A percentile compares a stretch with the other conserved stretches of the same genome.
Evolutionary conservation across 1,140 invertebrate species (phyloP).

Genomic region (Sminthurinus signatus): DNA sequence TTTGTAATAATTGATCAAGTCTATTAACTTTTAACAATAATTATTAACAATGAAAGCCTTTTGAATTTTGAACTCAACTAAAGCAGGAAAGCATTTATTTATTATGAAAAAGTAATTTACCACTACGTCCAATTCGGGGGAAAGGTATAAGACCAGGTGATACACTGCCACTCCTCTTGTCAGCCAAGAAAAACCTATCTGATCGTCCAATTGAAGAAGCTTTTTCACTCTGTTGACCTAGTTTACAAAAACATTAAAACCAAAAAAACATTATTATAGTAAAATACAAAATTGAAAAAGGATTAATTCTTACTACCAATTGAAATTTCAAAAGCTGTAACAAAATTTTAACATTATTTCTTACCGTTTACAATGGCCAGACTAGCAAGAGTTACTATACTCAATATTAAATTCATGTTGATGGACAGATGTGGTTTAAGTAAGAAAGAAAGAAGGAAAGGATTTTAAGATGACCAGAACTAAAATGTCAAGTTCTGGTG

Average conservation of each 20-base stretch:
- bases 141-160: constrained; percentile 39
- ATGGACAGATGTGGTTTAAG: too few relatives aligned
- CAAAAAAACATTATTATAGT: neutral
- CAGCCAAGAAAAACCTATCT: constrained; percentile 25
- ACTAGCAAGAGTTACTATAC: constrained; percentile 17
- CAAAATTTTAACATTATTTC: neutral
- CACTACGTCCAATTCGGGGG: constrained; percentile 34
- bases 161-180: constrained; percentile 25
- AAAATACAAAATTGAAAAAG: neutral
- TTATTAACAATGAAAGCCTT: too few relatives aligned
- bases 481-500: too few relatives aligned
- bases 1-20: neutral
- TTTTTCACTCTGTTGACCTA: constrained; percentile 33
- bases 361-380: constrained; percentile 22
- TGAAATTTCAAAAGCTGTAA: neutral
- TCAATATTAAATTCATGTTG: constrained; percentile 24
- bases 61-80: too few relatives aligned
- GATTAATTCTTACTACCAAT: neutral
- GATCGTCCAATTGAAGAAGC: constrained; percentile 32
- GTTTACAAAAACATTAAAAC: neutral
- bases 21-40: too few relatives aligned
- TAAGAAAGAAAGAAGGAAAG: too few relatives aligned
- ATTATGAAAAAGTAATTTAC: neutral
- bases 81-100: too few relatives aligned
- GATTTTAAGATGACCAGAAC: too few relatives aligned